Evolutionary conservation across 2,888 invertebrate genomes (phyloP), one percentile per base, ranked within the genome.

Genomic region (Drosophila histrio): DNA sequence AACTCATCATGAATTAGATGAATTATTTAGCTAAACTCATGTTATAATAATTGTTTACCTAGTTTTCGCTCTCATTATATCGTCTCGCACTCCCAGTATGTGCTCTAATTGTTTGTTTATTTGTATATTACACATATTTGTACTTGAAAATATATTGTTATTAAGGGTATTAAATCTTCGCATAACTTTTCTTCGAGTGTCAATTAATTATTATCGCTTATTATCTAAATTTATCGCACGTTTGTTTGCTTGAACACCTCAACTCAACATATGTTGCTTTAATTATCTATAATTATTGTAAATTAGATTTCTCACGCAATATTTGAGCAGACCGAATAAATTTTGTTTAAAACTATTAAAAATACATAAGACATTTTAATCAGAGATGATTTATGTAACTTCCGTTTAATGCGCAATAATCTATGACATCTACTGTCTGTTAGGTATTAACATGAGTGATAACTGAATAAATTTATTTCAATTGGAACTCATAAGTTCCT

Each of bases 201-300:
- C n/a, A n/a, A 28, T 39, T 19, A 21, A 26, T n/a, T 9, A 4
- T 15, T 32, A 36, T 32, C 8, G 13, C 21, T 22, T 8, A 36
- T 54, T 44, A 50, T 24, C 21, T 41, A 8, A n/a, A 70, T 65
- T 19, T 39, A 11, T 22, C 17, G 43, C 11, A 24, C n/a, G 4
- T 38, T 50, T 28, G 8, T 22, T 34, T 44, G 1, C 5, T 21
- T 39, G 13, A 21, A n/a, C 19, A 43, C 30, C 11, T 34, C 6
- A 43, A 28, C 9, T 32, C 4, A 9, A 36, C 47, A n/a, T 47
- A 13, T 15, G 3, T 11, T 39, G 22, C 15, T 13, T 7, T 9
- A 44, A 36, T 66, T 36, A 59, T 8, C 17, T 22, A 8, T 21
- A 26, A 43, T 53, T 36, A 56, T 32, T 38, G 19, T 19, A 22